Conservation (phyloP, 2,888 invertebrate genomes). For the Archaeoteleia sp. region DNA sequence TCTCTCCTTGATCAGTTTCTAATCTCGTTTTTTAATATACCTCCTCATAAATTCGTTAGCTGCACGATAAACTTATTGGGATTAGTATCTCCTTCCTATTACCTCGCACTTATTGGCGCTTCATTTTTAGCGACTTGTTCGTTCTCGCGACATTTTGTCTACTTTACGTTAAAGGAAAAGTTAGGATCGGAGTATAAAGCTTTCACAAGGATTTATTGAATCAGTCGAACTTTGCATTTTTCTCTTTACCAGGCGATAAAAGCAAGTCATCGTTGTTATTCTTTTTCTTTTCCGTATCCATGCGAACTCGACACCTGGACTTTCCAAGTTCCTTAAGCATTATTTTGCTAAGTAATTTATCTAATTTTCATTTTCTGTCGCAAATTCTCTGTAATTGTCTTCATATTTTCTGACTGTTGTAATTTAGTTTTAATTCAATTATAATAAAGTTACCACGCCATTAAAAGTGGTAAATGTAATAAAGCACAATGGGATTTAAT, state of each 20-base stretch:
- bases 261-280: conserved; percentile 13
- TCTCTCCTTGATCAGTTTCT: conserved; percentile 20
- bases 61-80: conserved; percentile 15
- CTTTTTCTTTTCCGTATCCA: conserved; percentile 5
- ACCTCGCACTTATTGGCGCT: conserved; percentile 20
- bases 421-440: not conserved
- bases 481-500: no score
- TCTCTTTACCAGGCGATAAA: conserved; percentile 16
- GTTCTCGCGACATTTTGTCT: conserved; percentile 28
- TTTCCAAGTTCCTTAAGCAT: not conserved
- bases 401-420: not conserved
- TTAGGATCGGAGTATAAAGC: conserved; percentile 22
- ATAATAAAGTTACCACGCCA: not conserved
- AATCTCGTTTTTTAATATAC: conserved; percentile 18
- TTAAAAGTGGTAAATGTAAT: not conserved
- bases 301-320: conserved; percentile 5
- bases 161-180: conserved; percentile 29
- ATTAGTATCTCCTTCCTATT: conserved; percentile 17
- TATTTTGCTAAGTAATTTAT: not conserved
- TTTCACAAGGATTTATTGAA: conserved; percentile 27
- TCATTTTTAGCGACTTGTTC: conserved; percentile 28
- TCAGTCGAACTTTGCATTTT: conserved; percentile 25
- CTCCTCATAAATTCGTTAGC: conserved; percentile 22
- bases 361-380: not conserved
- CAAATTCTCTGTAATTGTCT: not conserved